These are phyloP conservation scores for Setophaga kirtlandii DNA, from an alignment of 2,113 vertebrate species.

Conservation along the genomic window DNA sequence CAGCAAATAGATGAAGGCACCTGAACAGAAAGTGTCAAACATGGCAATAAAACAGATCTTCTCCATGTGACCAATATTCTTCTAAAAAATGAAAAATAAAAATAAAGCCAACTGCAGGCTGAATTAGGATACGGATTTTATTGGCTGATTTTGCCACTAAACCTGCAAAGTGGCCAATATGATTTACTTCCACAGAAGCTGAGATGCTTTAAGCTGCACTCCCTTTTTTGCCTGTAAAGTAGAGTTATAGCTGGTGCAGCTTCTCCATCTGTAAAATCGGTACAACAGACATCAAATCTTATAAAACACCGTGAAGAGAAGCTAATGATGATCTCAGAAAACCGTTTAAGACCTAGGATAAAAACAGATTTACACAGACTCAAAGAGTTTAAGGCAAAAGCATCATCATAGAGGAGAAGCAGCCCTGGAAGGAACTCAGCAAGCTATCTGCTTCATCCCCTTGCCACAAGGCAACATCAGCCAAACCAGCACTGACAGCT, in stretches of 20 bases:
- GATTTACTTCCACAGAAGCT: neutral
- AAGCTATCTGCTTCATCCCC: conserved; percentile 14
- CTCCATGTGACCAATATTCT: neutral
- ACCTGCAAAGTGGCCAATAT: neutral
- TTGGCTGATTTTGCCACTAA: neutral
- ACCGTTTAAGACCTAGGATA: conserved; percentile 31
- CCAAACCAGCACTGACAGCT: conserved; percentile 33
- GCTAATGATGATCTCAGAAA: conserved; percentile 47
- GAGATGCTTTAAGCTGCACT: neutral
- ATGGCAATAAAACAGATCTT: neutral
- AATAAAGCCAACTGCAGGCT: neutral
- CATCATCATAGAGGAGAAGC: neutral
- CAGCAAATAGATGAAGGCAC: neutral
- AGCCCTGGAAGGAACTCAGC: conserved; percentile 2
- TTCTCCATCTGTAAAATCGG: neutral
- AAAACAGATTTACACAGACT: conserved; percentile 46
- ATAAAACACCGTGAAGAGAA: neutral
- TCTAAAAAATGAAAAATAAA: neutral
- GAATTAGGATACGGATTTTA: neutral
- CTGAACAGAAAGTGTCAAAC: neutral
- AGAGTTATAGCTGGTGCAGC: neutral
- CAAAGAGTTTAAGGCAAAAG: conserved; percentile 45
- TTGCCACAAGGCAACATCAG: conserved; percentile 32
- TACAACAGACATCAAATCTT: neutral
- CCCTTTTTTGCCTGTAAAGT: neutral